Conservation (phyloP, 2,888 invertebrate species). For the Silvanus unidentatus region DNA sequence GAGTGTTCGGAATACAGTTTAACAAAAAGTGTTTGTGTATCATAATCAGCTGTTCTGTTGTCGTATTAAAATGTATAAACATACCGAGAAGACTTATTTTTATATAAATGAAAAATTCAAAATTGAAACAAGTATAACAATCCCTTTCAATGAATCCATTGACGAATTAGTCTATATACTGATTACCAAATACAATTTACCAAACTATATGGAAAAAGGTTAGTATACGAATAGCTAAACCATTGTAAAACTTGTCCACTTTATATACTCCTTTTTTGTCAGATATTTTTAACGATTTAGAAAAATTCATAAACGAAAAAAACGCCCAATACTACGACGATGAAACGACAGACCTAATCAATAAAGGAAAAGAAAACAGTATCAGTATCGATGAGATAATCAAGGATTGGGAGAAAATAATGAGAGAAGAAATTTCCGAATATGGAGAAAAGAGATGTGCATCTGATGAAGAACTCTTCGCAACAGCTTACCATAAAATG, state of each 20-base stretch:
- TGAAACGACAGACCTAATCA: conserved; percentile 56
- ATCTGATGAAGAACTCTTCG: conserved; percentile 80
- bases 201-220: conserved; percentile 44
- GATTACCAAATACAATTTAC: conserved; percentile 33
- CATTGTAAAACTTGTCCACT: not conserved
- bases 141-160: conserved; percentile 35
- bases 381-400: conserved; percentile 69
- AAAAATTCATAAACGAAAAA: conserved; percentile 59
- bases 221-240: no score
- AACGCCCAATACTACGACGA: conserved; percentile 64
- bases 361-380: conserved; percentile 56
- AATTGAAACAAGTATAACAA: conserved; percentile 29
- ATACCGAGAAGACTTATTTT: conserved; percentile 9
- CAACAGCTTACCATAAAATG: conserved; percentile 73
- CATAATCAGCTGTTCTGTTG: no score
- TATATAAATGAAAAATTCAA: conserved; percentile 26
- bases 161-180: conserved; percentile 37
- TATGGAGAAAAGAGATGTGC: conserved; percentile 78
- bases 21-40: no score
- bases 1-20: no score
- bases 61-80: no score
- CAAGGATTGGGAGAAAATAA: conserved; percentile 72
- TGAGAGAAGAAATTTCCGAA: conserved; percentile 73
- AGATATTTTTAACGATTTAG: conserved; percentile 16
- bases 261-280: not conserved